Percentiles rank a stretch among this genome's conserved stretches.
These are phyloP conservation scores for Allophyes oxyacanthae DNA, from an alignment of 2,888 invertebrate genomes.

Conservation along the genomic window DNA sequence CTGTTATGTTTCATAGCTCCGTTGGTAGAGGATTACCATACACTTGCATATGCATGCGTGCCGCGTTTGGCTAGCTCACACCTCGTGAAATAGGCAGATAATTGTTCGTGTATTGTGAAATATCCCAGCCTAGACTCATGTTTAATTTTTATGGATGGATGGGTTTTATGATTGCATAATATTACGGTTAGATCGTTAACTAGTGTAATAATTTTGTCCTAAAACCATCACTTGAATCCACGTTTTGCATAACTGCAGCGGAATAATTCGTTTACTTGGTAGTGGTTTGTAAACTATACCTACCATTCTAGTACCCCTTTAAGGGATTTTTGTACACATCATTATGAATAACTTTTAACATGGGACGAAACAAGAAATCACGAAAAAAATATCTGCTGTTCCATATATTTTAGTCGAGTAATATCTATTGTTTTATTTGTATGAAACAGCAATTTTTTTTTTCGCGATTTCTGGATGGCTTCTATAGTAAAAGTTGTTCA, in stretches of 20 bases:
- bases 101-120: slow-evolving; percentile 57
- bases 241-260: background rate
- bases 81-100: slow-evolving; percentile 59
- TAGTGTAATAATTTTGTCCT: slow-evolving; percentile 6
- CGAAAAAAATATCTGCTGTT: too few relatives aligned
- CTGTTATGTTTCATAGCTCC: slow-evolving; percentile 40
- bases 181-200: slow-evolving; percentile 9
- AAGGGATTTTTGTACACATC: too few relatives aligned
- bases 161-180: slow-evolving; percentile 17
- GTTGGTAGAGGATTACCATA: slow-evolving; percentile 56
- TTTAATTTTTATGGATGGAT: slow-evolving; percentile 36
- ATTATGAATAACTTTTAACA: too few relatives aligned
- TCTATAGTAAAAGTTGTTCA: too few relatives aligned
- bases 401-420: too few relatives aligned
- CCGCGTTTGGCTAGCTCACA: slow-evolving; percentile 54
- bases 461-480: too few relatives aligned
- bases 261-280: background rate
- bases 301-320: too few relatives aligned
- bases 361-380: too few relatives aligned
- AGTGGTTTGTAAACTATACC: too few relatives aligned
- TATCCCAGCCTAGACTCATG: slow-evolving; percentile 21
- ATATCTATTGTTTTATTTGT: too few relatives aligned
- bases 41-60: slow-evolving; percentile 64
- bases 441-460: too few relatives aligned
- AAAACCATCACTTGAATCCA: background rate